Percentiles rank a stretch among this genome's conserved stretches.
Evolutionary conservation across 2,888 invertebrate genomes (phyloP).

Genomic region (Conomelus anceps): DNA sequence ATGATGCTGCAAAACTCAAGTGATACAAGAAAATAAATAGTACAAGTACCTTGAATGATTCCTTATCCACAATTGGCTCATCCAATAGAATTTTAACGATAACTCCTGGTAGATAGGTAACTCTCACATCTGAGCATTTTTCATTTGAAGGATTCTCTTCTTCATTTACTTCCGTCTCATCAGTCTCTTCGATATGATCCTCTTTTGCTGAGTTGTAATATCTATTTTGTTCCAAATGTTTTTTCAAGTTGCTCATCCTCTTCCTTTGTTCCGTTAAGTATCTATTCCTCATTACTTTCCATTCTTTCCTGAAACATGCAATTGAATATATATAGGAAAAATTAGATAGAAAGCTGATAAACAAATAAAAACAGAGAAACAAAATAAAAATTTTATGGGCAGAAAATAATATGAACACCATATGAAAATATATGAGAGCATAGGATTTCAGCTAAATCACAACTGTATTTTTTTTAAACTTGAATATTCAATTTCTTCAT

Average conservation of each 20-base stretch:
- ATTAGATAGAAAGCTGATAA: too few species aligned
- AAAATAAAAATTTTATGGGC: too few species aligned
- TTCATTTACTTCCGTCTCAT: background rate
- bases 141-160: background rate
- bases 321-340: background rate
- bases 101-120: constrained; percentile 49
- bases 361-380: too few species aligned
- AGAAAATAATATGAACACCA: too few species aligned
- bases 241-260: background rate
- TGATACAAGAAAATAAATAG: too few species aligned
- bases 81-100: constrained; percentile 63
- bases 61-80: constrained; percentile 57
- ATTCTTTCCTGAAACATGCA: background rate
- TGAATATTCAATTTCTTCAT: too few species aligned
- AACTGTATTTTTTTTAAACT: too few species aligned
- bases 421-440: too few species aligned
- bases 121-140: background rate
- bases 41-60: constrained; percentile 62
- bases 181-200: background rate
- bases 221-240: background rate
- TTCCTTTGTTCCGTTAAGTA: background rate
- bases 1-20: too few species aligned
- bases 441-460: too few species aligned
- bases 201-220: background rate
- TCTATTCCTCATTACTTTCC: background rate